Base-by-base conservation (phyloP, 2,888 invertebrate genomes). In the Odontocerum albicorne region DNA sequence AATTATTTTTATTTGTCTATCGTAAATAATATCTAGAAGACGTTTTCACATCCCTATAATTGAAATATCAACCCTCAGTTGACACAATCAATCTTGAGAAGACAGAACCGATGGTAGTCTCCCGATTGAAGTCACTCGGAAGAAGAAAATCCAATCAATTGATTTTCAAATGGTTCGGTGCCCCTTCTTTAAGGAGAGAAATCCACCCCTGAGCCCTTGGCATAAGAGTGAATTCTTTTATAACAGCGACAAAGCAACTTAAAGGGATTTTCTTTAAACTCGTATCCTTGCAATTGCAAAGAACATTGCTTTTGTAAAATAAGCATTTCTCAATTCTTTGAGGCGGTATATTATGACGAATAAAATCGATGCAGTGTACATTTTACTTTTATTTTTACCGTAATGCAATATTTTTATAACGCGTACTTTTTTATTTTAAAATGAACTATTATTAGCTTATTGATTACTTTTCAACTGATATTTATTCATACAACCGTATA, bases 231-330 rank as follows among this genome's bases (percentile, higher is more conserved):
- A 60, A 55, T 60, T 60, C 60, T 60, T 60, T 60, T 60, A 60
- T 57, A 52, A 56, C 46, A 43, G 53, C 61, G 57, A 61, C 58
- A 61, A 61, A 61, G 58, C 35, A 52, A 52, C 49, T 55, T 61
- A 58, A 58, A 61, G 45, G 58, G 61, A 56, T 61, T 60, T 58
- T 58, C 56, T 60, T 60, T 52, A 59, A 59, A 56, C 44, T 46
- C 55, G 44, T 19, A 20, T 38, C 45, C 27, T 13, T 44, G 17
- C 52, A 45, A 36, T 44, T 51, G 43, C 36, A 51, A 44, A 12
- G 12, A 17, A 21, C 49, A 31, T 17, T 21, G 22, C 51, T 42
- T 21, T 52, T 52, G 38, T 45, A 32, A 42, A 52, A 52, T 52
- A 39, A 42, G 27, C 45, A 27, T 43, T 32, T 16, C 22, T 16